Evolutionary conservation across 1,140 invertebrate genomes (phyloP).

Genomic region (Bombus polaris): DNA sequence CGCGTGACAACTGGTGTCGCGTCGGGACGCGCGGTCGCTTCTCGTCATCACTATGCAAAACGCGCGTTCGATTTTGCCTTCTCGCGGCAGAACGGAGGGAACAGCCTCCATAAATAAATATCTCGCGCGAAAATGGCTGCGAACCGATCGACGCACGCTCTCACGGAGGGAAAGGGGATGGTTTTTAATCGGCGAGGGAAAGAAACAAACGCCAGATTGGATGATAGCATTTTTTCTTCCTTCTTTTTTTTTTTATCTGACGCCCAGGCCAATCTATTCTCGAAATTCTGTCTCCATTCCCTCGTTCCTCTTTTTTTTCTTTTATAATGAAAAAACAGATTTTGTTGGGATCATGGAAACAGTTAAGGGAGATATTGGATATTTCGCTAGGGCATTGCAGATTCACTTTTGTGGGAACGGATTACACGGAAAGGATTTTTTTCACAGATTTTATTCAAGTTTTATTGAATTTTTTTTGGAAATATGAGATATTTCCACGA

Average conservation of each 20-base stretch:
- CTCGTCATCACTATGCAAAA: constrained; percentile 49
- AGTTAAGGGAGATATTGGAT: not conserved
- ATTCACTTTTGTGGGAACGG: not conserved
- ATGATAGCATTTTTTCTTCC: not conserved
- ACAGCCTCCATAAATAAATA: constrained; percentile 38
- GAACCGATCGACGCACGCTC: not conserved
- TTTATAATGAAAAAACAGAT: not conserved
- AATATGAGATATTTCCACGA: not conserved
- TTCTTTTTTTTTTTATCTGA: not conserved
- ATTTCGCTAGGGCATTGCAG: not conserved
- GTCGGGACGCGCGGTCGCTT: constrained; percentile 6
- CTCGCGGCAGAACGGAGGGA: not conserved
- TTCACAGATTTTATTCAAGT: not conserved
- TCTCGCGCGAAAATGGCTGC: constrained; percentile 35
- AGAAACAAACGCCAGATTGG: constrained; percentile 12
- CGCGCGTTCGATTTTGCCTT: constrained; percentile 43
- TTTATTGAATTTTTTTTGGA: not conserved
- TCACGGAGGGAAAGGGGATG: not conserved
- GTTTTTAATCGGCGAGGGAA: constrained; percentile 30
- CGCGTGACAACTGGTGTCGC: constrained; percentile 36
- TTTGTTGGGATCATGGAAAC: constrained; percentile 1
- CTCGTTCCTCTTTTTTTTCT: not conserved
- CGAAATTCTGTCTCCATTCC: not conserved
- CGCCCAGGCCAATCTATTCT: constrained; percentile 1
- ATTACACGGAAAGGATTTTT: not conserved